Evolutionary conservation across 2,113 vertebrate genomes (phyloP).

Genomic region (Scolopax mira): DNA sequence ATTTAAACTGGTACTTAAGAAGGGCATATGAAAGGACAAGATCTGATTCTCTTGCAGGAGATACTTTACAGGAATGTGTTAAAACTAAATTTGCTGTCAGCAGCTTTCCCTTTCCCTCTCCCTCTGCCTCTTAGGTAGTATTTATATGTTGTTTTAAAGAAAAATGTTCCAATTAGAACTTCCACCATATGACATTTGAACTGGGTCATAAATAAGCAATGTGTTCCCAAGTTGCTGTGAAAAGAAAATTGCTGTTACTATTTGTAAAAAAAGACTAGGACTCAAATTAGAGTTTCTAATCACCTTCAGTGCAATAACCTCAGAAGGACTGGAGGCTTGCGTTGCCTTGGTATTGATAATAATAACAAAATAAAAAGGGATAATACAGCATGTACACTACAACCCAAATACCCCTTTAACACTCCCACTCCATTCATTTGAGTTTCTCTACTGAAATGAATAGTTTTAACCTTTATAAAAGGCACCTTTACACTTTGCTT

Average conservation of each 20-base stretch:
- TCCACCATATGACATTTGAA: slow-evolving; percentile 29
- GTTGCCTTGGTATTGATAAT: background rate
- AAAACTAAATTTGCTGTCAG: slow-evolving; percentile 14
- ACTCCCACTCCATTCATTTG: background rate
- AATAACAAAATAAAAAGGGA: background rate
- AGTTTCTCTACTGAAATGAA: background rate
- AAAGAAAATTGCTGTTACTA: background rate
- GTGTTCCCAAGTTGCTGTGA: slow-evolving; percentile 5
- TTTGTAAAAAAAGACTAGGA: background rate
- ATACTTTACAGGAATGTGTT: background rate
- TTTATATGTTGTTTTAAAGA: slow-evolving; percentile 40
- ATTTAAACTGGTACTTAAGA: background rate
- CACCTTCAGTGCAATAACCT: background rate
- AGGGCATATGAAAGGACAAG: background rate
- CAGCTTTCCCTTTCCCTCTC: background rate
- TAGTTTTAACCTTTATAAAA: background rate
- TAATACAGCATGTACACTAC: background rate
- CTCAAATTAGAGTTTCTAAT: slow-evolving; percentile 48
- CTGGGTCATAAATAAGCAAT: slow-evolving; percentile 45
- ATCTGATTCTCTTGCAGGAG: background rate
- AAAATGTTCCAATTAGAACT: slow-evolving; percentile 56
- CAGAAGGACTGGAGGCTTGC: background rate
- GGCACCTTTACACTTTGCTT: background rate
- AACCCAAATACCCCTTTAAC: background rate
- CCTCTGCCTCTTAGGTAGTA: slow-evolving; percentile 14